Evolutionary conservation across 1,140 invertebrate genomes (phyloP), one percentile per base, ranked within the genome.

Genomic region (Protaetia brevitarsis): DNA sequence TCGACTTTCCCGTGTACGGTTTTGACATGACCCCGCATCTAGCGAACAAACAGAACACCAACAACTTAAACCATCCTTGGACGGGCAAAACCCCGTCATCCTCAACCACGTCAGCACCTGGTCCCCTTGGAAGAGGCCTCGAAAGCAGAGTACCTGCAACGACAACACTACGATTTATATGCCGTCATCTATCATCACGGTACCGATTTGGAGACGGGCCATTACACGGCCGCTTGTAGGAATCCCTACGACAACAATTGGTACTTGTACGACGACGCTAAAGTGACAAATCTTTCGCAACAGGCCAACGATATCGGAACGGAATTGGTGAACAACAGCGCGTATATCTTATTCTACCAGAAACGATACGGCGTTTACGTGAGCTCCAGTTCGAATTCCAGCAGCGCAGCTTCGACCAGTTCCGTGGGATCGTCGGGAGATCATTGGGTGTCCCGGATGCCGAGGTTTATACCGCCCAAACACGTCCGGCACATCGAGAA

Each of bases 131-230:
- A 84, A 86, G 65, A 82, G 85, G 37, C 82, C 82, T 1, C 80
- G 83, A 3, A 83, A 82, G 78, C 70, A 81, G 72, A 69, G 79
- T 64, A 28, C 62, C 5, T 41, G 16, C 11, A 87, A 88, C 8
- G 89, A 93, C 29, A 91, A 92, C 70, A 86, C 89, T 98, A 97
- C 77, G 95, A 97, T 77, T 80, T 98, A 2, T 96, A 96, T 78
- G 95, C 92, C 7, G 93, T 98, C 1, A 97, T 94, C 74, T 98
- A 98, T 81, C 96, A 98, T 78, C 93, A 96, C 75, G 94, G 94
- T 1, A 92, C 90, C 69, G 90, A 93, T 75, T 71, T 92, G 30
- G 92, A 94, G 74, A 94, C 94, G 1, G 96, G 96, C 0, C 96
- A 98, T 79, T 98, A 98, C 74, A 98, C 95, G 76, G 96, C 96